A percentile compares a stretch with the other conserved stretches of the same genome.
phyloP scores from a whole-genome alignment of 2,888 invertebrate species.

The Augiades crinisus region DNA sequence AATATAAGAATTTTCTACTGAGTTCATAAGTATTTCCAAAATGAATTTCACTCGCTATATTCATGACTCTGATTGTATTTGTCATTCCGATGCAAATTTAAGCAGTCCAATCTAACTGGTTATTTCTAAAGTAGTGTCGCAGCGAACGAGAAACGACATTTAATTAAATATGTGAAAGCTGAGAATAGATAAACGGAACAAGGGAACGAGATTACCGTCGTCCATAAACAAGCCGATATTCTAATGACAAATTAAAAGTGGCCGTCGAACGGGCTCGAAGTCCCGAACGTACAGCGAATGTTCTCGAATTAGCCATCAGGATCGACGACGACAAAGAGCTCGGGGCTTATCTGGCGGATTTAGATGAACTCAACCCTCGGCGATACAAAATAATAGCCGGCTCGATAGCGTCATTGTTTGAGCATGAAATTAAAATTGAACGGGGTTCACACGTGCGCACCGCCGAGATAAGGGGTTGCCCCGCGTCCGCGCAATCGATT shows the following conservation, averaged over 20 bases:
- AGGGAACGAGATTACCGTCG: conserved; percentile 47
- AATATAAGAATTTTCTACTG: not conserved
- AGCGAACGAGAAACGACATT: conserved; percentile 41
- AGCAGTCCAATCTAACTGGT: conserved; percentile 46
- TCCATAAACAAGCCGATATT: conserved; percentile 57
- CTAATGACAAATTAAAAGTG: conserved; percentile 63
- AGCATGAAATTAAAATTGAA: conserved; percentile 82
- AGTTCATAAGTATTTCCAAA: not conserved
- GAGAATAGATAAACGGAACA: conserved; percentile 44
- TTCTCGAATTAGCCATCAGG: conserved; percentile 71
- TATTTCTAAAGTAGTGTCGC: conserved; percentile 51
- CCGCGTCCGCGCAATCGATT: conserved; percentile 61
- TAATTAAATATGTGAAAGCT: conserved; percentile 59
- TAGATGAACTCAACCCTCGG: conserved; percentile 77
- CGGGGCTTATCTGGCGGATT: conserved; percentile 74
- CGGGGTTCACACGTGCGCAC: conserved; percentile 80
- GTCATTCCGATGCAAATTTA: conserved; percentile 55
- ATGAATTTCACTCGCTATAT: conserved; percentile 7
- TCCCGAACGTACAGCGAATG: conserved; percentile 34
- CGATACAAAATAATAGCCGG: conserved; percentile 78
- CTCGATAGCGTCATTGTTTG: conserved; percentile 80
- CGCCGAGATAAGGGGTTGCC: conserved; percentile 73
- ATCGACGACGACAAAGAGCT: conserved; percentile 70
- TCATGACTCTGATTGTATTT: conserved; percentile 41
- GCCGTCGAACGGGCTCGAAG: conserved; percentile 38